phyloP scores from a whole-genome alignment of 2,113 vertebrate species.

The Cebidichthys violaceus region DNA sequence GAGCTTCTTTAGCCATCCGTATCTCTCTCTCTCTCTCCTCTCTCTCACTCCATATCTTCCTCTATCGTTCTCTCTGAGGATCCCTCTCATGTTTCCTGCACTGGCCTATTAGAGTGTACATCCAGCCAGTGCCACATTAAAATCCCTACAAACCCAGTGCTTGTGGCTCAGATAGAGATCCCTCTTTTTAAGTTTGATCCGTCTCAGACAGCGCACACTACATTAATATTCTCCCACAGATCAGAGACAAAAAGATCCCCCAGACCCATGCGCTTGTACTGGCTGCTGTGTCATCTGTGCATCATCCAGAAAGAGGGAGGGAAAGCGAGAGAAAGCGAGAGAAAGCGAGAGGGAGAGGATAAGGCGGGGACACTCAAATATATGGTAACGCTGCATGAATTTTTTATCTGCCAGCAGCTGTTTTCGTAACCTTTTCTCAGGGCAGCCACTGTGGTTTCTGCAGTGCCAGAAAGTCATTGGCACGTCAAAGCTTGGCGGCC shows the following conservation, averaged over 20 bases:
- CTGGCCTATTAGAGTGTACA: constrained; percentile 73
- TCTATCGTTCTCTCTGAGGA: constrained; percentile 63
- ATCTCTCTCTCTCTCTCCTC: constrained; percentile 39
- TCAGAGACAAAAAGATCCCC: constrained; percentile 70
- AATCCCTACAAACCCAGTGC: constrained; percentile 60
- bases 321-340: constrained; percentile 21
- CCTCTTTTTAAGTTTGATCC: constrained; percentile 65
- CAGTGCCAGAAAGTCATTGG: constrained; percentile 55
- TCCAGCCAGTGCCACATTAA: constrained; percentile 64
- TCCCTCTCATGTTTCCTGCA: constrained; percentile 66
- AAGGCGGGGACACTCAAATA: constrained; percentile 67
- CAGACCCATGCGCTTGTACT: constrained; percentile 58
- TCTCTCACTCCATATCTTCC: constrained; percentile 37
- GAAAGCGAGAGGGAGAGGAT: constrained; percentile 21
- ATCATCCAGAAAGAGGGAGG: constrained; percentile 60
- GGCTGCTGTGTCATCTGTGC: constrained; percentile 73
- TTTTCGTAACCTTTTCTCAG: constrained; percentile 72
- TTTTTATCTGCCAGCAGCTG: constrained; percentile 76
- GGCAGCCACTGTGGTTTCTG: constrained; percentile 55
- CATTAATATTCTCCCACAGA: constrained; percentile 77
- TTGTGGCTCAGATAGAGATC: constrained; percentile 66
- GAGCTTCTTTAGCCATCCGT: constrained; percentile 57
- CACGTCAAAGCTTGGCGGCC: constrained; percentile 49
- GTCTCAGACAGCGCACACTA: constrained; percentile 58
- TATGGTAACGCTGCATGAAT: constrained; percentile 72